A percentile compares a stretch with the other conserved stretches of the same genome.
phyloP scores from a whole-genome alignment of 2,888 invertebrate species.

The Hofmannophila pseudospretella region DNA sequence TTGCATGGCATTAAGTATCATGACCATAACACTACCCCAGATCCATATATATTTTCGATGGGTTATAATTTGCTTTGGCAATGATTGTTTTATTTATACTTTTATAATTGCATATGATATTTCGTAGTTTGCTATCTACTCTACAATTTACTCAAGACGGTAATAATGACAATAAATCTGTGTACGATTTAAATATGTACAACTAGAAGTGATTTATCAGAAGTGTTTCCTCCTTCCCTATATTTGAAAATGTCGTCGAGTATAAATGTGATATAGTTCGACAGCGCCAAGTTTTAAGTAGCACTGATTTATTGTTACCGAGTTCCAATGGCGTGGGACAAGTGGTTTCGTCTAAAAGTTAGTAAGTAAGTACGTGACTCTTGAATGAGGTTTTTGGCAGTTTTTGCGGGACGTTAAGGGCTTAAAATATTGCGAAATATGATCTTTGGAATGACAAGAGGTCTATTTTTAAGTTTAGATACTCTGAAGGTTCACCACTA shows the following conservation, averaged over 20 bases:
- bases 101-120: too few relatives aligned
- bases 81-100: too few relatives aligned
- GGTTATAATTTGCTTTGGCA: too few relatives aligned
- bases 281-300: constrained; percentile 56
- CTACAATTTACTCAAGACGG: too few relatives aligned
- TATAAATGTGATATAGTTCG: constrained; percentile 21
- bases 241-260: constrained; percentile 17
- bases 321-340: constrained; percentile 59
- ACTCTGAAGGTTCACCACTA: too few relatives aligned
- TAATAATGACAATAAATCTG: too few relatives aligned
- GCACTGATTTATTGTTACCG: constrained; percentile 59
- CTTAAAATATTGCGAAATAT: constrained; percentile 42
- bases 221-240: not conserved
- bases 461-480: not conserved
- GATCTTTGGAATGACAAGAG: constrained; percentile 10
- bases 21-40: too few relatives aligned
- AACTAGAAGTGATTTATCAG: not conserved
- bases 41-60: too few relatives aligned
- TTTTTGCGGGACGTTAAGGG: constrained; percentile 30
- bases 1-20: too few relatives aligned
- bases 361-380: constrained; percentile 40
- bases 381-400: constrained; percentile 31
- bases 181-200: too few relatives aligned
- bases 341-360: constrained; percentile 34
- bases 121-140: too few relatives aligned